These are phyloP conservation scores for Sturnira hondurensis DNA, from an alignment of 2,113 vertebrate genomes.

Conservation along the genomic window DNA sequence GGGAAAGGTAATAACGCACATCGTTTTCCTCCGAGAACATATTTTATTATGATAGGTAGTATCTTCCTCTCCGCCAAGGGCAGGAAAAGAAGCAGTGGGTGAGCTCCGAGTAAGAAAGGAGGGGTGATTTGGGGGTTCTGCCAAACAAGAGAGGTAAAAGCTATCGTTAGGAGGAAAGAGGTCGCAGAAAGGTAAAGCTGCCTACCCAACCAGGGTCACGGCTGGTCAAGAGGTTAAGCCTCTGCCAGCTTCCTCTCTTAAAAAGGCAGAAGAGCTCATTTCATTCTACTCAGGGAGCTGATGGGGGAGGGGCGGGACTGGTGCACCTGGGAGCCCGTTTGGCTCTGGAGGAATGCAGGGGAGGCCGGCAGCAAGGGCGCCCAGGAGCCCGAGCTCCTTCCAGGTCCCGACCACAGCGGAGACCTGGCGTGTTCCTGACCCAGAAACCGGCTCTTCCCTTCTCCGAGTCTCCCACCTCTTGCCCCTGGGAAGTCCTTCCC, in stretches of 20 bases:
- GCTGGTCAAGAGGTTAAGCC: background rate
- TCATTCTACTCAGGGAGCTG: background rate
- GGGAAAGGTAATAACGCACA: background rate
- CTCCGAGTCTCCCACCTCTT: background rate
- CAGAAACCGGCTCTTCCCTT: background rate
- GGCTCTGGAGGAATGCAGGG: background rate
- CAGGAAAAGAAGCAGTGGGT: background rate
- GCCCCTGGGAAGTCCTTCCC: background rate
- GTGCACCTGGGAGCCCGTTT: background rate
- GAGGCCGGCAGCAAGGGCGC: background rate
- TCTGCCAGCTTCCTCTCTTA: background rate
- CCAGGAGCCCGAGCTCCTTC: background rate
- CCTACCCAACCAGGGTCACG: background rate
- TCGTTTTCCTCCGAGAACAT: background rate
- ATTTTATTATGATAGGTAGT: background rate
- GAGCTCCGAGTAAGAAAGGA: background rate
- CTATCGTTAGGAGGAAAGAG: background rate
- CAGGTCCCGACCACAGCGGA: background rate
- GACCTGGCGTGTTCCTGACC: background rate
- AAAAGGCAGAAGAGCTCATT: background rate
- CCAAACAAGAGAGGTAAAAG: background rate
- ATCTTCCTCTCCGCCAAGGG: background rate
- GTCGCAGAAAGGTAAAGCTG: background rate
- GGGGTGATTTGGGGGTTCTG: background rate
- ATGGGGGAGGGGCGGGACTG: background rate